A percentile compares a stretch with the other conserved stretches of the same genome.
These are phyloP conservation scores for Tillus elongatus DNA, from an alignment of 2,888 invertebrate genomes.

Conservation along the genomic window DNA sequence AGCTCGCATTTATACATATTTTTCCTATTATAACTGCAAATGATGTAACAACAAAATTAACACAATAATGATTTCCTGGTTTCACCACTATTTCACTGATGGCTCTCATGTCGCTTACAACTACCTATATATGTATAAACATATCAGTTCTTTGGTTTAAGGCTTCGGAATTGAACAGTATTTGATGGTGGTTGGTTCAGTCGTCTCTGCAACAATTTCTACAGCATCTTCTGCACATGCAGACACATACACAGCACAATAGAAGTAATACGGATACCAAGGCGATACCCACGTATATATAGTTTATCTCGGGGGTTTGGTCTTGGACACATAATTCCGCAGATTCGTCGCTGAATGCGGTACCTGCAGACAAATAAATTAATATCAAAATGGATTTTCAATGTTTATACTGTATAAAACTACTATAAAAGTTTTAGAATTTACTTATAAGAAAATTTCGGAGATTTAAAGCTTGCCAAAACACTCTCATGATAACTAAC, in stretches of 20 bases:
- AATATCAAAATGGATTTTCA: neutral
- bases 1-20: too few relatives aligned
- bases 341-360: slow-evolving; percentile 59
- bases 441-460: too few relatives aligned
- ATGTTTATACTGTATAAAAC: too few relatives aligned
- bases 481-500: neutral
- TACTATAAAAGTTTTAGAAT: too few relatives aligned
- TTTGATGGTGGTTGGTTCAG: slow-evolving; percentile 9
- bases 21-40: too few relatives aligned
- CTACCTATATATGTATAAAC: too few relatives aligned
- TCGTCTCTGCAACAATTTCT: slow-evolving; percentile 36
- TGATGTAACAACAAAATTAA: too few relatives aligned
- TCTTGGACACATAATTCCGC: slow-evolving; percentile 55
- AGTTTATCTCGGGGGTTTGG: slow-evolving; percentile 33
- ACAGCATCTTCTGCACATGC: slow-evolving; percentile 37
- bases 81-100: too few relatives aligned
- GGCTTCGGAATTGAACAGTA: slow-evolving; percentile 1
- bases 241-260: slow-evolving; percentile 37
- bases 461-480: too few relatives aligned
- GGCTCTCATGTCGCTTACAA: too few relatives aligned
- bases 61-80: too few relatives aligned
- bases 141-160: too few relatives aligned
- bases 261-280: slow-evolving; percentile 29
- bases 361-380: slow-evolving; percentile 27
- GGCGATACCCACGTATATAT: slow-evolving; percentile 36